These are phyloP conservation scores for Tricholauxania praeusta DNA, from an alignment of 2,888 invertebrate species.

Conservation along the genomic window DNA sequence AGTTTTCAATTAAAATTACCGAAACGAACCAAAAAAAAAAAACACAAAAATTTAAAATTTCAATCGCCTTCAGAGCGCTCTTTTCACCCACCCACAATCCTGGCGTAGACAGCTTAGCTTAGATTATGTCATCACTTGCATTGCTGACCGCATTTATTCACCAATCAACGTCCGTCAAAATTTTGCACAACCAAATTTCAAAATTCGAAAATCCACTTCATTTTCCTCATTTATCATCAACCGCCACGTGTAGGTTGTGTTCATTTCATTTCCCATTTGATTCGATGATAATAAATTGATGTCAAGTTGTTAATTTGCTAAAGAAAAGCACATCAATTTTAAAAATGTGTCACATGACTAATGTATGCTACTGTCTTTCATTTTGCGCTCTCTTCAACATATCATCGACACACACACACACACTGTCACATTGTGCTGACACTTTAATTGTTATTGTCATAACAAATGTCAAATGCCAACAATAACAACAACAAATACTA, in stretches of 20 bases:
- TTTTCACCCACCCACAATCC: no score
- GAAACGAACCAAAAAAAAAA: no score
- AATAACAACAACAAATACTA: constrained; percentile 2
- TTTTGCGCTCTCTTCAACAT: not conserved
- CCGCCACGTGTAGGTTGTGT: no score
- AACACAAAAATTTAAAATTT: no score
- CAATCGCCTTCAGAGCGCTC: no score
- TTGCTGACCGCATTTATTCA: no score
- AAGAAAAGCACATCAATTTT: constrained; percentile 4
- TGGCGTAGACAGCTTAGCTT: no score
- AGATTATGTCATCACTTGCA: no score
- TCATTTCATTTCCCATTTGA: constrained; percentile 8
- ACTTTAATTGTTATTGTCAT: not conserved
- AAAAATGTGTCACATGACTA: not conserved
- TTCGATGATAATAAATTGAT: constrained; percentile 11
- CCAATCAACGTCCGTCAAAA: not conserved
- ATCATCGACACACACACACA: not conserved
- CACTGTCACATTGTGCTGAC: not conserved
- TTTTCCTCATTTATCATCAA: no score
- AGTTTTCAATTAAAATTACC: no score
- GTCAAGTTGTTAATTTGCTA: constrained; percentile 16
- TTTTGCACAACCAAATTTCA: not conserved
- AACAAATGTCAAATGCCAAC: constrained; percentile 5
- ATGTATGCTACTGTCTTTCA: not conserved
- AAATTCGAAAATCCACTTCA: not conserved